These are phyloP conservation scores for Scartelaos histophorus DNA, from an alignment of 2,113 vertebrate genomes.

Conservation along the genomic window DNA sequence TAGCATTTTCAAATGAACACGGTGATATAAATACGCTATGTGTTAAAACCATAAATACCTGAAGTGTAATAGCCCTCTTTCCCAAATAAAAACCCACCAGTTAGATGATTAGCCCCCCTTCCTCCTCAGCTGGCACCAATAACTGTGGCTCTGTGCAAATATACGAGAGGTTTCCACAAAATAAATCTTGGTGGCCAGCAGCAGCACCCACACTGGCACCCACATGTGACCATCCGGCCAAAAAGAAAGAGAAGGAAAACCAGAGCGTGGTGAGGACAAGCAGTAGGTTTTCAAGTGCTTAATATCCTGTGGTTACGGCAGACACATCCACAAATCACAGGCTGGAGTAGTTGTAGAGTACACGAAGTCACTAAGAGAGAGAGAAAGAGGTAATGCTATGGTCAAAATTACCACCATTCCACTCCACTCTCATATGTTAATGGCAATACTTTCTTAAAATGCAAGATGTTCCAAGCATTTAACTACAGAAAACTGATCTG, in stretches of 20 bases:
- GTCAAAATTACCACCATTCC: neutral
- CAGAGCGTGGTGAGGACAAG: constrained; percentile 29
- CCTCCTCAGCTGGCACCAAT: constrained; percentile 47
- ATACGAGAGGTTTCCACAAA: constrained; percentile 41
- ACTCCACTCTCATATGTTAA: neutral
- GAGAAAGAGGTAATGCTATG: neutral
- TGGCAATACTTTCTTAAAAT: neutral
- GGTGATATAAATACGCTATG: too few relatives aligned
- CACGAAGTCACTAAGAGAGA: neutral
- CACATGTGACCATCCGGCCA: constrained; percentile 31
- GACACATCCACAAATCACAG: constrained; percentile 15
- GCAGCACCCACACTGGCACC: constrained; percentile 36
- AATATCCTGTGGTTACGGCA: constrained; percentile 30
- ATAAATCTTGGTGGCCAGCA: constrained; percentile 51
- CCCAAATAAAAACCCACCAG: constrained; percentile 16
- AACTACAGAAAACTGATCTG: neutral
- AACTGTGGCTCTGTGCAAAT: constrained; percentile 38
- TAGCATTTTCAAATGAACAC: too few relatives aligned
- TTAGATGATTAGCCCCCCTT: constrained; percentile 38
- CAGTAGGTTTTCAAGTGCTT: constrained; percentile 40
- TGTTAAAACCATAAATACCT: too few relatives aligned
- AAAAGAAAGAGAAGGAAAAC: constrained; percentile 19
- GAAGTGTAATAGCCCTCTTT: neutral
- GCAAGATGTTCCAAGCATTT: neutral
- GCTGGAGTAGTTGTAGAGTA: neutral